Evolutionary conservation across 2,888 invertebrate genomes (phyloP).

Genomic region (Ephialtes manifestator): DNA sequence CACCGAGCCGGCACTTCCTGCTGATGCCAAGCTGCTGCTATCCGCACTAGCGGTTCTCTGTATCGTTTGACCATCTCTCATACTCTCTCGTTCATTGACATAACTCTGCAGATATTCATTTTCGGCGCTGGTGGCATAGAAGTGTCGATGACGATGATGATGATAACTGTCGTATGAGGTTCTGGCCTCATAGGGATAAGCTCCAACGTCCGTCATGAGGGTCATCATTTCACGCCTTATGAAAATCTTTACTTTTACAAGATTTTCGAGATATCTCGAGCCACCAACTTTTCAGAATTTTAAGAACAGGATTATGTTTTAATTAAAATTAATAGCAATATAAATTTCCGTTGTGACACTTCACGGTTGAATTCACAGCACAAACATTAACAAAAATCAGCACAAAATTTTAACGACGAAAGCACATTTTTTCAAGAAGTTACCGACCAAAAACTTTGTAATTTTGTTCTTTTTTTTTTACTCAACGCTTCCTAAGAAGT

Average conservation of each 20-base stretch:
- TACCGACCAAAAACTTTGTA: background rate
- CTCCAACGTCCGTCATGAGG: slow-evolving; percentile 84
- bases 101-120: slow-evolving; percentile 76
- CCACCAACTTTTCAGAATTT: too few relatives aligned
- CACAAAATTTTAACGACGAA: background rate
- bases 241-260: background rate
- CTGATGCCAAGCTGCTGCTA: slow-evolving; percentile 77
- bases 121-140: slow-evolving; percentile 73
- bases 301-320: too few relatives aligned
- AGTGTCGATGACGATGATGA: slow-evolving; percentile 74
- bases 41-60: slow-evolving; percentile 79
- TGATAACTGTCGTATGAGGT: slow-evolving; percentile 81
- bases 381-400: slow-evolving; percentile 22
- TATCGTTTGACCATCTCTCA: slow-evolving; percentile 76
- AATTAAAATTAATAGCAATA: background rate
- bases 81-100: slow-evolving; percentile 67
- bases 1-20: slow-evolving; percentile 72
- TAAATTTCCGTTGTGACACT: background rate
- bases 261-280: too few relatives aligned
- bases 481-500: background rate
- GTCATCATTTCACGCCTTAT: slow-evolving; percentile 83
- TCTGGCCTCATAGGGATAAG: slow-evolving; percentile 82
- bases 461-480: background rate
- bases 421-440: slow-evolving; percentile 24
- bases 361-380: slow-evolving; percentile 33